Evolutionary conservation across 1,140 invertebrate species (phyloP), one percentile per base, ranked within the genome.

Genomic region (Orius laevigatus): DNA sequence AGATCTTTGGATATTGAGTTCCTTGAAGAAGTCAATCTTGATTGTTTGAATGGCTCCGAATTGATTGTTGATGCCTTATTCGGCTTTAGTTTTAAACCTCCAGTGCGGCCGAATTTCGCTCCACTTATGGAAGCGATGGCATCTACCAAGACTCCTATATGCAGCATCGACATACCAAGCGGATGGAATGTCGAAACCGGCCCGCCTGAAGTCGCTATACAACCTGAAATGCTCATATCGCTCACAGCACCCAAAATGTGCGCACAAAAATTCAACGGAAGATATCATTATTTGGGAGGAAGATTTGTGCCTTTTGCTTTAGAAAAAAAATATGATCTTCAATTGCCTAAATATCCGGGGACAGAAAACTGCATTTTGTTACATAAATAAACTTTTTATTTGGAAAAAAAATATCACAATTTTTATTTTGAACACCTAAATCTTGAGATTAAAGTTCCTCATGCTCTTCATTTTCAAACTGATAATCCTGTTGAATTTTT

Each of bases 81-180:
- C 74, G 95, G 95, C 9, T 98, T 98, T 61, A 95, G 92, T 68
- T 98, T 95, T 63, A 90, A 87, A 58, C 90, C 90, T 10, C 95
- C 95, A 1, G 79, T 94, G 1, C 71, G 91, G 50, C 65, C 74
- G 31, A 70, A 75, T 31, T 91, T 88, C 67, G 58, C 72, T 5
- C 69, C 73, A 18, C 72, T 90, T 40, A 68, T 97, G 45, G 70
- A 82, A 42, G 64, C 79, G 41, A 59, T 92, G 52, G 70, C 72
- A 62, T 67, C 60, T 34, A 70, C 70, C 6, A 68, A 58, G 46
- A 57, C 78, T 14, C 84, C 84, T 2, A 66, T 85, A 59, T 78
- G 72, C 59, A 94, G 90, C 60, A 78, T 99, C 57, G 95, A 99
- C 65, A 88, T 98, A 59, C 95, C 95, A 11, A 95, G 90, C 62